Evolutionary conservation across 1,140 invertebrate species (phyloP).

Genomic region (Lepidotrigona ventralis): DNA sequence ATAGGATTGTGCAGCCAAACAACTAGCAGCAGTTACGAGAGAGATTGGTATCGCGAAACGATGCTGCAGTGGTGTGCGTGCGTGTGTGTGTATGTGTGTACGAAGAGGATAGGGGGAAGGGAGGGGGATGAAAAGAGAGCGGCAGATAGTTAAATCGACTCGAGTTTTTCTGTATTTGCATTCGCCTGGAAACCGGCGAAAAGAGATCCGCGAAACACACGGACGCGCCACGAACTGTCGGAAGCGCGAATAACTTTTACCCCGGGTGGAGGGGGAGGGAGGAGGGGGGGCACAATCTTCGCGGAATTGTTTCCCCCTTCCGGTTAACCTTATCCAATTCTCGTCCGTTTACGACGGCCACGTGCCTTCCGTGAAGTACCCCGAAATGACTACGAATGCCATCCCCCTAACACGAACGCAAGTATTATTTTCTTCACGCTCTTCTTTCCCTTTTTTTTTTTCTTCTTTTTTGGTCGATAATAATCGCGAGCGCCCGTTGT

Average conservation of each 20-base stretch:
- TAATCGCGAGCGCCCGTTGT: background rate
- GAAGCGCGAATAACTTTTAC: constrained; percentile 35
- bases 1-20: constrained; percentile 70
- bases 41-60: constrained; percentile 59
- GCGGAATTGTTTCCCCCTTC: constrained; percentile 25
- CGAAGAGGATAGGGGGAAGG: no score
- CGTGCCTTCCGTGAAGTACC: background rate
- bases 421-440: background rate
- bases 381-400: background rate
- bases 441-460: background rate
- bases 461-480: background rate
- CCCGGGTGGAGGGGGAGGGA: no score
- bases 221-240: background rate
- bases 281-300: background rate
- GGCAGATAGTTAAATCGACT: constrained; percentile 28
- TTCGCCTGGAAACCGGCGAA: constrained; percentile 17
- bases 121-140: background rate
- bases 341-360: background rate
- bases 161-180: constrained; percentile 51
- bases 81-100: background rate
- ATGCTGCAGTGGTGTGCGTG: constrained; percentile 21
- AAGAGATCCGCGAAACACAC: background rate
- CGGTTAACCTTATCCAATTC: constrained; percentile 33
- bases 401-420: background rate
- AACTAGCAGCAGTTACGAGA: constrained; percentile 61